Evolutionary conservation across 92 coral and sea anemone species (phyloP).

Genomic region (Bergia puertoricense): DNA sequence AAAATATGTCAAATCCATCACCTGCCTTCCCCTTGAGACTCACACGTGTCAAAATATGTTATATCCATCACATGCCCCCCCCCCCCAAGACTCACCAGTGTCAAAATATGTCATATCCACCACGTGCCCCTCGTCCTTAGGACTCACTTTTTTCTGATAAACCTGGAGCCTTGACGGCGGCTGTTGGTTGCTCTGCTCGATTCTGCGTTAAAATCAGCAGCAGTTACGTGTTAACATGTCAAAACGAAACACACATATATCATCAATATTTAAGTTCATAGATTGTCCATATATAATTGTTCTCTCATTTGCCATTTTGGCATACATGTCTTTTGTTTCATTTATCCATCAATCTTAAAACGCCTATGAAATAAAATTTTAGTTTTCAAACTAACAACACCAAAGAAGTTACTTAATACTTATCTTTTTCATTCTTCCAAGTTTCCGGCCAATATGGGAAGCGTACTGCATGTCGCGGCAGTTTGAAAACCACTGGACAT

Average conservation of each 20-base stretch:
- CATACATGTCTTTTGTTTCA: not conserved
- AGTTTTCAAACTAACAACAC: no score
- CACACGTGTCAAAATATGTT: no score
- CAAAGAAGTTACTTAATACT: no score
- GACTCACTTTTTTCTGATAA: conserved; percentile 70
- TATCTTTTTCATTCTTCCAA: no score
- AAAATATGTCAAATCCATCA: conserved; percentile 89
- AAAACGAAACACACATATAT: not conserved
- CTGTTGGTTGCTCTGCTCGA: conserved; percentile 72
- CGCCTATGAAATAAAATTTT: no score
- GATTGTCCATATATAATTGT: not conserved
- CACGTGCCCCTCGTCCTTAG: conserved; percentile 81
- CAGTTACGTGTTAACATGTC: not conserved
- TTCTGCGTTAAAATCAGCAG: conserved; percentile 41
- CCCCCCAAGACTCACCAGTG: conserved; percentile 65
- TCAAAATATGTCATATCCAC: conserved; percentile 98
- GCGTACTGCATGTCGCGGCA: no score
- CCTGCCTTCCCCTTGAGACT: conserved; percentile 29
- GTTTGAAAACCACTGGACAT: no score
- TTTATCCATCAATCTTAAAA: not conserved
- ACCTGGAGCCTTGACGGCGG: conserved; percentile 60
- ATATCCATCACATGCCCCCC: not conserved
- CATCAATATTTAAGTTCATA: not conserved
- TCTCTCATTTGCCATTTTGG: not conserved
- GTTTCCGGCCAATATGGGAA: no score